Conservation (phyloP, 2,888 invertebrate species). For the Agrotis segetum region DNA sequence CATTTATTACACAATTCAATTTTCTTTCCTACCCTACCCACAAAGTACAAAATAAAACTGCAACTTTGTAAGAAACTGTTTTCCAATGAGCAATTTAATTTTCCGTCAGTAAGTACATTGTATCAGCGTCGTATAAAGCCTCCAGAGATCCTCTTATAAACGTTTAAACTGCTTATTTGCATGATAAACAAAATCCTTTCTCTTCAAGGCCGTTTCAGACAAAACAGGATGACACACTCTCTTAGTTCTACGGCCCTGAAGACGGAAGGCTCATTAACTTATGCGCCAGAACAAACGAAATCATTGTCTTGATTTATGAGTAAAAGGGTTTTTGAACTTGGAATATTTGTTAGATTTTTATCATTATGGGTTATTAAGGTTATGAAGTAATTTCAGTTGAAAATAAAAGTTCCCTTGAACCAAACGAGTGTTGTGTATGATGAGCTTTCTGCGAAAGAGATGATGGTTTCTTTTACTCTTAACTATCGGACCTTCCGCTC, state of each 20-base stretch:
- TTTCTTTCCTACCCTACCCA: not conserved
- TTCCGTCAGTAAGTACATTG: constrained; percentile 31
- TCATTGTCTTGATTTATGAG: constrained; percentile 31
- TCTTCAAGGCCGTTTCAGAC: constrained; percentile 45
- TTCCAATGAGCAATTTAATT: constrained; percentile 40
- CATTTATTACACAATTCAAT: not conserved
- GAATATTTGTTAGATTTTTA: not conserved
- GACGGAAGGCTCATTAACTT: constrained; percentile 52
- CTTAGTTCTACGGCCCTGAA: constrained; percentile 41
- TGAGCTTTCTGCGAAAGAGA: too few relatives aligned
- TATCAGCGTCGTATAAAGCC: constrained; percentile 38
- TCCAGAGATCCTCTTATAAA: constrained; percentile 46
- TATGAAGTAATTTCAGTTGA: too few relatives aligned
- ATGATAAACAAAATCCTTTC: constrained; percentile 60
- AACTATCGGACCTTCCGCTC: too few relatives aligned
- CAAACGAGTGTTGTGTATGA: too few relatives aligned
- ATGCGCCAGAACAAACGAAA: constrained; percentile 46
- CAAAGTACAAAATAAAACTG: constrained; percentile 7
- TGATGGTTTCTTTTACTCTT: too few relatives aligned
- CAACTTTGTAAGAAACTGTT: constrained; percentile 30
- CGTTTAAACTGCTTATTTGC: constrained; percentile 59
- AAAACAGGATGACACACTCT: constrained; percentile 46
- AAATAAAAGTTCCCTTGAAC: too few relatives aligned
- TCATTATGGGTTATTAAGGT: too few relatives aligned
- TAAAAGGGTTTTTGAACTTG: constrained; percentile 1